Conservation (phyloP, 92 coral and sea anemone species). For the Blastomussa wellsi region DNA sequence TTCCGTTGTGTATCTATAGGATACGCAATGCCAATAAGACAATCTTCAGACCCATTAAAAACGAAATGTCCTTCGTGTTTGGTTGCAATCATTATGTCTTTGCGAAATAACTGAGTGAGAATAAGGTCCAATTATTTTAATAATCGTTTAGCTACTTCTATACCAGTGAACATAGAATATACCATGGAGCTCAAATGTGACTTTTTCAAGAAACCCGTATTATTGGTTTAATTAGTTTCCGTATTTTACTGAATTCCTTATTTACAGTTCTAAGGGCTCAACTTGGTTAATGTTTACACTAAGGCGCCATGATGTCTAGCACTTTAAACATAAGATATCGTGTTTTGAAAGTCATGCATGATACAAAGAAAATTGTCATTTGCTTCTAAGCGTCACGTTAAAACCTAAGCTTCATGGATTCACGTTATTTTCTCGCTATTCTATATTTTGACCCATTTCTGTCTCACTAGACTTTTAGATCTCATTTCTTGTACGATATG, state of each 20-base stretch:
- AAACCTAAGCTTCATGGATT: too few species aligned
- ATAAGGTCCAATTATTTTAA: neutral
- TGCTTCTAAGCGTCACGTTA: too few species aligned
- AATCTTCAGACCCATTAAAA: neutral
- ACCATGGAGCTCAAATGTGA: neutral
- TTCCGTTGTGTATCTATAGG: neutral
- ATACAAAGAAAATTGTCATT: too few species aligned
- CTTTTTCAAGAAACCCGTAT: neutral
- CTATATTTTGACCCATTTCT: too few species aligned
- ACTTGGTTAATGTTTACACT: neutral
- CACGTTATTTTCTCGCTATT: too few species aligned
- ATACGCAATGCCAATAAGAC: neutral
- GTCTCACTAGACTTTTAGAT: too few species aligned
- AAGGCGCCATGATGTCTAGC: neutral
- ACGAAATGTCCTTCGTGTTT: neutral
- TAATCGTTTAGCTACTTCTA: neutral
- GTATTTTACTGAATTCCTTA: neutral
- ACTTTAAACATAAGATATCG: neutral
- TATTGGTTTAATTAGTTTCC: neutral
- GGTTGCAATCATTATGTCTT: neutral
- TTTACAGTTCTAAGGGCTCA: neutral
- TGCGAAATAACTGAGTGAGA: neutral
- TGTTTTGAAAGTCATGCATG: too few species aligned
- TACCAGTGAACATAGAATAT: neutral
- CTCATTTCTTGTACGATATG: too few species aligned